Conservation (phyloP, 2,113 vertebrate species). For the Beaufortia kweichowensis region DNA sequence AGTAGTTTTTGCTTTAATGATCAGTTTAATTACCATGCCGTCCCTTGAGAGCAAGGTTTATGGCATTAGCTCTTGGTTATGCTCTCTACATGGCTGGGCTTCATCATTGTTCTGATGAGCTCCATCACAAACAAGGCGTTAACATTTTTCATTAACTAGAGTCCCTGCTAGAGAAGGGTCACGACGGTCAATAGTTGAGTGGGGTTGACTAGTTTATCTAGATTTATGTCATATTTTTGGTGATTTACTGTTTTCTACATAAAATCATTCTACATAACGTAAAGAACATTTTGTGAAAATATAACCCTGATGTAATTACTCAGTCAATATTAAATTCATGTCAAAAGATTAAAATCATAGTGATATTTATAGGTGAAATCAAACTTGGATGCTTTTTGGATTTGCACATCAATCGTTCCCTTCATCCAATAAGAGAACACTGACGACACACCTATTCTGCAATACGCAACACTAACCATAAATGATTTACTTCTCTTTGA, state of each 20-base stretch:
- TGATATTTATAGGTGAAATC: no score
- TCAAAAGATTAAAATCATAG: no score
- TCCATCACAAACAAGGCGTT: constrained; percentile 73
- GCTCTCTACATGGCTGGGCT: constrained; percentile 62
- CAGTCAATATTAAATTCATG: no score
- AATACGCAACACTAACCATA: neutral
- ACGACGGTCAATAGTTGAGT: no score
- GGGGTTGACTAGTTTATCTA: no score
- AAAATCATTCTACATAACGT: no score
- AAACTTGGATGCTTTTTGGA: no score
- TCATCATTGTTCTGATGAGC: constrained; percentile 45
- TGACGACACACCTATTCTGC: constrained; percentile 13
- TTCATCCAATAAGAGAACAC: no score
- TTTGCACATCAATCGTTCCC: neutral
- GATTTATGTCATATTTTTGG: no score
- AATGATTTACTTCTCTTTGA: neutral
- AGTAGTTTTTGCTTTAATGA: constrained; percentile 88
- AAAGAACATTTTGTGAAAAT: no score
- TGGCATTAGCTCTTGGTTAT: constrained; percentile 75
- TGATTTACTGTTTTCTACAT: no score
- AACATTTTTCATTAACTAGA: constrained; percentile 89
- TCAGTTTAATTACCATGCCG: constrained; percentile 87
- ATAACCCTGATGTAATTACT: no score
- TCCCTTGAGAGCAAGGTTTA: constrained; percentile 84
- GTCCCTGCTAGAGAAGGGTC: constrained; percentile 77